phyloP scores from a whole-genome alignment of 1,140 invertebrate species.

The Bemisia tabaci region DNA sequence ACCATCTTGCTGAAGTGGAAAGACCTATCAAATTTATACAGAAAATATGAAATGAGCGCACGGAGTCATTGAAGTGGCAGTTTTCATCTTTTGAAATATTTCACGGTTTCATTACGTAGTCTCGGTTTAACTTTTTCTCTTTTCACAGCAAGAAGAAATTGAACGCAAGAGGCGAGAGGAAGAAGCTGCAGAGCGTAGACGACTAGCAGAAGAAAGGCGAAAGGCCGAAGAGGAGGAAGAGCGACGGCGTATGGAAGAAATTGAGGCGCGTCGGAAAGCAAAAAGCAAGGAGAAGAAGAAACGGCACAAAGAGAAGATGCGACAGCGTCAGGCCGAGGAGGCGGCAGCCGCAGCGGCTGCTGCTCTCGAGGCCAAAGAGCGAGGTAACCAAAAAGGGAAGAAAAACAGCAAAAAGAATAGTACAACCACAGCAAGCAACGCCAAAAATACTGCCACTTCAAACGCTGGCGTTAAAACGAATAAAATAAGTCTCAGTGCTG shows the following conservation, averaged over 20 bases:
- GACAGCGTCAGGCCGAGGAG: neutral
- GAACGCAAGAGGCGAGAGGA: constrained; percentile 35
- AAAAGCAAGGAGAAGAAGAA: constrained; percentile 17
- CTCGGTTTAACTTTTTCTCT: constrained; percentile 2
- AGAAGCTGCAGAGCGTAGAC: constrained; percentile 32
- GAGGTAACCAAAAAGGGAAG: constrained; percentile 9
- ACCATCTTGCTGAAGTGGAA: no score
- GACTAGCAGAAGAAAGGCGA: constrained; percentile 31
- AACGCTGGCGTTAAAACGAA: neutral
- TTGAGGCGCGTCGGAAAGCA: constrained; percentile 18
- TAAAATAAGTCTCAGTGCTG: neutral
- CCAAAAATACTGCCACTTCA: neutral
- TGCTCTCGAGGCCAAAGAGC: constrained; percentile 3
- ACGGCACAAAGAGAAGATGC: constrained; percentile 15
- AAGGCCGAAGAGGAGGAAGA: constrained; percentile 26
- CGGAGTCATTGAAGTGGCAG: no score
- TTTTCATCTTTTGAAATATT: no score
- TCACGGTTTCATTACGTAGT: neutral
- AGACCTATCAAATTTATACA: no score
- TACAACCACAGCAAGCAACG: neutral
- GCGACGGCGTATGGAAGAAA: constrained; percentile 14
- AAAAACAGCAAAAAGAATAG: constrained; percentile 10
- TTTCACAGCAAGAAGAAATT: constrained; percentile 33
- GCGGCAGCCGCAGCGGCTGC: constrained; percentile 14
- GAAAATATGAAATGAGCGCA: no score